phyloP scores from a whole-genome alignment of 2,888 invertebrate species.

The Tetragonisca angustula region DNA sequence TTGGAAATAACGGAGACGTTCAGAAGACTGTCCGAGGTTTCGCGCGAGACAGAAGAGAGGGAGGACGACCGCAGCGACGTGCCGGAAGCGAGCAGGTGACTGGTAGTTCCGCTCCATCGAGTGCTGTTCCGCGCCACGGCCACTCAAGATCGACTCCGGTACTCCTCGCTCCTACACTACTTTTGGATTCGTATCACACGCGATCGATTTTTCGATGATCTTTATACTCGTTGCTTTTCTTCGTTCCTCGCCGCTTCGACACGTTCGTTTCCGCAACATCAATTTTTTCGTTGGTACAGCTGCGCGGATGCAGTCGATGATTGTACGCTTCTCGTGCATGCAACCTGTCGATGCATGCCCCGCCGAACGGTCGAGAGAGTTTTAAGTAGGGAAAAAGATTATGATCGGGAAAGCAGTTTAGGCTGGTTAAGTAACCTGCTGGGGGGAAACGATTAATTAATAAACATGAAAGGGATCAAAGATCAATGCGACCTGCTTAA shows the following conservation, averaged over 20 bases:
- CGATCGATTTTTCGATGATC: constrained; percentile 58
- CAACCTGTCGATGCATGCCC: not conserved
- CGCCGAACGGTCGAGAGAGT: not conserved
- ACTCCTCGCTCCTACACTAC: constrained; percentile 69
- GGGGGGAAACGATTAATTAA: constrained; percentile 37
- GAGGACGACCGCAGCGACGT: constrained; percentile 73
- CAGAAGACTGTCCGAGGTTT: constrained; percentile 59
- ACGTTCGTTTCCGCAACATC: constrained; percentile 7
- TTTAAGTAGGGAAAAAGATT: not conserved
- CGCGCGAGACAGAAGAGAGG: constrained; percentile 50
- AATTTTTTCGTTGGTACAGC: not conserved
- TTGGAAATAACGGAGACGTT: constrained; percentile 64
- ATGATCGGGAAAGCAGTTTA: not conserved
- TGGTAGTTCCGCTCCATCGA: constrained; percentile 84
- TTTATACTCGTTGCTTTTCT: constrained; percentile 12
- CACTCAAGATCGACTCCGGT: constrained; percentile 79
- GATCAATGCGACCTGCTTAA: constrained; percentile 36
- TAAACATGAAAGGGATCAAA: constrained; percentile 47
- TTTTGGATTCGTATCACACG: constrained; percentile 72
- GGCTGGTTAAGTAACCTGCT: constrained; percentile 22
- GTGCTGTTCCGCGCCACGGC: constrained; percentile 83
- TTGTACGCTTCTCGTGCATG: not conserved
- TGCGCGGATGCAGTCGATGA: no score
- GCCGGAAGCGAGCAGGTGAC: constrained; percentile 84
- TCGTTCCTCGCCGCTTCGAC: not conserved